Base-by-base conservation (phyloP, 2,888 invertebrate species). In the Amitus sp. region DNA sequence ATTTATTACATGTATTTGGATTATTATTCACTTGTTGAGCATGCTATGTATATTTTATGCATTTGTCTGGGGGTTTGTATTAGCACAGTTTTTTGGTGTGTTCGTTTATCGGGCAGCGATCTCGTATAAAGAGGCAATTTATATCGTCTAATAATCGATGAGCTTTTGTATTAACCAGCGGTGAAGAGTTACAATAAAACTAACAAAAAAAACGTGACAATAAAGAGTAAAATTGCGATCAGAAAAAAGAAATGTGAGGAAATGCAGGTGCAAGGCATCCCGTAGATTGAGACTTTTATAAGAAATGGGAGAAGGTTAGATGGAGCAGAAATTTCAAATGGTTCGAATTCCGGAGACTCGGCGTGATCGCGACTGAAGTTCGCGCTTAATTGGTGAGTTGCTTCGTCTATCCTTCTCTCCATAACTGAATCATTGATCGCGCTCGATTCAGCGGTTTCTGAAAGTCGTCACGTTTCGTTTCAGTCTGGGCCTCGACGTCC, bases 341-440 rank as follows among this genome's bases (percentile, higher is more conserved):
- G 72, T 70, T 75, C 67, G 64, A 69, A 63, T 68, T 72, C 72
- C 68, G 63, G 69, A 72, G 73, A 70, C 69, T 66, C 70, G 67
- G 66, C 65, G 64, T 67, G 62, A 72, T 72, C 68, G 52, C 62
- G 52, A 66, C 65, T 54, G 57, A 59, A 62, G 62, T 54, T 50
- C 47, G 48, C 63, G 45, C 48, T 15, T 47, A 66, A 15, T 54
- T 68, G 81, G 81, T 80, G 81, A 82, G 81, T 82, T 77, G 70
- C 79, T 80, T 80, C 77, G 77, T 80, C 81, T 82, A 76, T 81
- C 81, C 81, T 82, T 82, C 80, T 80, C 81, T 79, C 79, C 73
- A 71, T 76, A 75, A 73, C 71, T 70, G 65, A 64, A 70, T 67
- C 63, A 59, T 43, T 53, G 9, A 46, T 15, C 20, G 13, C 7